A percentile compares a stretch with the other conserved stretches of the same genome.
Conservation (phyloP, 2,797 vertebrate genomes). For the Poecilia picta region DNA sequence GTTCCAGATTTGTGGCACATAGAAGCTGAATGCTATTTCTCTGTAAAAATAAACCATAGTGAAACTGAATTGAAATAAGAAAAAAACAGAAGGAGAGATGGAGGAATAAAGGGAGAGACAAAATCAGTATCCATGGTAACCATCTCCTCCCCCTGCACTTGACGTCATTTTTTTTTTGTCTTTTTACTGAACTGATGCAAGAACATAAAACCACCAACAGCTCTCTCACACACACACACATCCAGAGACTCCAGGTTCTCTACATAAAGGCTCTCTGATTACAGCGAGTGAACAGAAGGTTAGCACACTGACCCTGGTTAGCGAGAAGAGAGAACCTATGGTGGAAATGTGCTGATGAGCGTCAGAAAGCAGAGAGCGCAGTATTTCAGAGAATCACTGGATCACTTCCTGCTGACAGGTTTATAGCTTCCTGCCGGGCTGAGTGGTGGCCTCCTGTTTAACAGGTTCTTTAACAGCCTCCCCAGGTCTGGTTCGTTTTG, state of each 20-base stretch:
- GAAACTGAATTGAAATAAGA: constrained; percentile 9
- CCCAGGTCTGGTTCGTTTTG: neutral
- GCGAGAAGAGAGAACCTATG: constrained; percentile 1
- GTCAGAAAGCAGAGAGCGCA: neutral
- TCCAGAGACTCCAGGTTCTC: constrained; percentile 24
- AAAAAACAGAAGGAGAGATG: constrained; percentile 9
- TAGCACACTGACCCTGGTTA: neutral
- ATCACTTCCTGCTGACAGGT: neutral
- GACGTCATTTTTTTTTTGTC: constrained; percentile 30
- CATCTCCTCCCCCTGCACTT: constrained; percentile 50
- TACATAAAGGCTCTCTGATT: constrained; percentile 19
- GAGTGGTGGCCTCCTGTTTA: neutral
- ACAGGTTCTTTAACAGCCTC: neutral
- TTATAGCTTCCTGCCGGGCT: neutral
- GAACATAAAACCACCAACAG: constrained; percentile 49
- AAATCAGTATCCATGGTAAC: constrained; percentile 78
- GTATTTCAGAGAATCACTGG: neutral
- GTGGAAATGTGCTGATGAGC: neutral
- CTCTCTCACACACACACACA: neutral
- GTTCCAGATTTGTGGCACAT: no score
- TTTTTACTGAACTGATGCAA: constrained; percentile 46
- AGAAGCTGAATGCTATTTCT: neutral
- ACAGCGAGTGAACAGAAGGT: neutral
- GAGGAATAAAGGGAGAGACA: constrained; percentile 33
- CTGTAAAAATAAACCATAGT: constrained; percentile 14